phyloP scores from a whole-genome alignment of 2,113 vertebrate genomes.

The Pampusana beccarii region DNA sequence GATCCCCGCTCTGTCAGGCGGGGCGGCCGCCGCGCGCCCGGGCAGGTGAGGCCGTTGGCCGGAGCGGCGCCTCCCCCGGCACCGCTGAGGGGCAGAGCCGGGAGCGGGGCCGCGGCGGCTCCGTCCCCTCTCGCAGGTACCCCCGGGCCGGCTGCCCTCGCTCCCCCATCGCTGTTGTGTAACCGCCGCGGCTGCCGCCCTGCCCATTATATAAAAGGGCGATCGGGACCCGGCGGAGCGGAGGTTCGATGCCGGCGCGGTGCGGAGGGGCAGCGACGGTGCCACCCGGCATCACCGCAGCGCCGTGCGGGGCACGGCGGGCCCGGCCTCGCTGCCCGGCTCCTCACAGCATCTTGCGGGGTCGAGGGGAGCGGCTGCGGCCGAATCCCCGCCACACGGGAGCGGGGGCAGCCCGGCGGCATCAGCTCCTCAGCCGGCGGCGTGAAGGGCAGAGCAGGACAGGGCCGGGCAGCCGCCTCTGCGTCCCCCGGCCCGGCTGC shows the following conservation, averaged over 20 bases:
- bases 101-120: neutral
- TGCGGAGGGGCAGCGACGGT: neutral
- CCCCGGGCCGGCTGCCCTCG: neutral
- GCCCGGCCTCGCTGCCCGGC: neutral
- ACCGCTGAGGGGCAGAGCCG: neutral
- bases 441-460: neutral
- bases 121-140: too few species aligned
- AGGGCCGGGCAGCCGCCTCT: accelerated
- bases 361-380: neutral
- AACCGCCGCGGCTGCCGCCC: neutral
- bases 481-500: accelerated
- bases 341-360: neutral
- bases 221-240: neutral
- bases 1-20: neutral
- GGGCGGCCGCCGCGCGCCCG: neutral
- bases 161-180: neutral
- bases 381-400: neutral
- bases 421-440: neutral
- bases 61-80: neutral
- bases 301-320: neutral
- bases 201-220: neutral
- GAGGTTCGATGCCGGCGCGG: neutral
- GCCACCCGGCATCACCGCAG: neutral
- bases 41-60: neutral
- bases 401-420: neutral